These are phyloP conservation scores for Perca fluviatilis DNA, from an alignment of 2,113 vertebrate species.

Conservation along the genomic window DNA sequence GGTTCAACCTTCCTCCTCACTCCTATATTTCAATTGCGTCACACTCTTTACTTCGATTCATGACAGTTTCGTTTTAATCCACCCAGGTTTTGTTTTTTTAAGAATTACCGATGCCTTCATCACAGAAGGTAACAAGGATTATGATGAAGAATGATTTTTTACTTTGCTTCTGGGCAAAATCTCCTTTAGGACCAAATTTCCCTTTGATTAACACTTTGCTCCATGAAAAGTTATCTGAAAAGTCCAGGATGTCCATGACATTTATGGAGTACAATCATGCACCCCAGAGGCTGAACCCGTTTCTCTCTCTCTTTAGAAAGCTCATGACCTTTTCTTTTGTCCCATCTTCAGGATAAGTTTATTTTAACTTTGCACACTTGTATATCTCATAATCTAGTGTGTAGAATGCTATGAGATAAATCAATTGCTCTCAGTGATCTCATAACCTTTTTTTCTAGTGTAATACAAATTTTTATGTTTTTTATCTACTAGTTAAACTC, in stretches of 20 bases:
- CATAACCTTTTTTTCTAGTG: neutral
- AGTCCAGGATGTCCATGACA: neutral
- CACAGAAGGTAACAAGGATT: neutral
- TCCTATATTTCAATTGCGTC: conserved; percentile 34
- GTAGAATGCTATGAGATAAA: neutral
- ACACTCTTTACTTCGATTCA: conserved; percentile 32
- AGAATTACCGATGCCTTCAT: neutral
- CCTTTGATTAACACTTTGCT: neutral
- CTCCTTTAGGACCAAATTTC: neutral
- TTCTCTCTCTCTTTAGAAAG: neutral
- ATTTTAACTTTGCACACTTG: neutral
- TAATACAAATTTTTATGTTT: neutral
- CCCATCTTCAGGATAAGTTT: neutral
- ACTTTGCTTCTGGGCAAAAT: neutral
- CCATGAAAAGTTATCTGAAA: neutral
- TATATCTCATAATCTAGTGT: neutral
- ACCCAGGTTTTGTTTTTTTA: conserved; percentile 6
- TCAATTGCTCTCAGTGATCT: neutral
- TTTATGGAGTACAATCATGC: neutral
- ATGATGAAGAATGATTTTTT: neutral
- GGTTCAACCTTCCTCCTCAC: conserved; percentile 35
- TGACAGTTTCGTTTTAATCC: conserved; percentile 1
- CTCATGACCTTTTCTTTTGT: neutral
- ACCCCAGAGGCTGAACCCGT: neutral
- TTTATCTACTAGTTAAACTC: neutral